Evolutionary conservation across 1,140 invertebrate species (phyloP).

Genomic region (Brachionus rotundiformis): DNA sequence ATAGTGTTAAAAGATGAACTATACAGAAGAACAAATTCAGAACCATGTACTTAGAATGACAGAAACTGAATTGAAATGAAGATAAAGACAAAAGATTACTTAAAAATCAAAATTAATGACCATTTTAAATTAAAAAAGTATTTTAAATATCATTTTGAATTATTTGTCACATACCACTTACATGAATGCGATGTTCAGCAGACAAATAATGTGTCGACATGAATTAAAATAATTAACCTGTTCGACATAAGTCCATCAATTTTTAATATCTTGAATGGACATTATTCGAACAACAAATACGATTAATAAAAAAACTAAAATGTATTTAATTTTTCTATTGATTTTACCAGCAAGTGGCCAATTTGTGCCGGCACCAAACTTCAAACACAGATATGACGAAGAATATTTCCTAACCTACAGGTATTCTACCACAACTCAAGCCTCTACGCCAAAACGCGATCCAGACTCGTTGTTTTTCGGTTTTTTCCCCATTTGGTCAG

Average conservation of each 20-base stretch:
- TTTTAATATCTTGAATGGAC: neutral
- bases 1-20: too few relatives aligned
- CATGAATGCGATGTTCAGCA: too few relatives aligned
- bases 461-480: conserved; percentile 35
- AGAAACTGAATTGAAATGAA: too few relatives aligned
- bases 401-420: conserved; percentile 13
- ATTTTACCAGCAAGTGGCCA: neutral
- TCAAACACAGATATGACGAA: neutral
- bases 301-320: neutral
- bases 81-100: too few relatives aligned
- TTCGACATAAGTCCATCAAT: neutral
- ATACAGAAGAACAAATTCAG: too few relatives aligned
- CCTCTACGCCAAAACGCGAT: neutral
- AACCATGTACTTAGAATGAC: too few relatives aligned
- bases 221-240: neutral
- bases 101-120: too few relatives aligned
- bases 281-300: neutral
- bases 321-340: neutral
- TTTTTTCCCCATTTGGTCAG: conserved; percentile 48
- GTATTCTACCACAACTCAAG: neutral
- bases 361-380: neutral
- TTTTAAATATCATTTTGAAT: too few relatives aligned
- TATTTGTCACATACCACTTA: too few relatives aligned
- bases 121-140: too few relatives aligned
- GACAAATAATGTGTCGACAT: neutral